Evolutionary conservation across 2,797 vertebrate species (phyloP).

Genomic region (Pangasius larnaudii): DNA sequence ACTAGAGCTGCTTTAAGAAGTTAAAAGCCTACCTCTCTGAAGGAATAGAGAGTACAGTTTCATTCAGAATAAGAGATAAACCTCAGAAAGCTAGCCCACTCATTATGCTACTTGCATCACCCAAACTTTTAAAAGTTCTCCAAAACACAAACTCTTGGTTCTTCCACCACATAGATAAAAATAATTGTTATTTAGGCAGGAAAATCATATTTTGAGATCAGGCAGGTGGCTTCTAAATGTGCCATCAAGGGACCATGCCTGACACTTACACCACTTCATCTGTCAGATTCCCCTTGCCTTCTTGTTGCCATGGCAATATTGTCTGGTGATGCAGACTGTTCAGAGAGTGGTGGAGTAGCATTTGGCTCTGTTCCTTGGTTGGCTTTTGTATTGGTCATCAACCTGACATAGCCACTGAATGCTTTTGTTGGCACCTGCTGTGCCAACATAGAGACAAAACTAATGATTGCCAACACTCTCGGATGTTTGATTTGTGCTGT

Average conservation of each 20-base stretch:
- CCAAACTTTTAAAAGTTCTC: neutral
- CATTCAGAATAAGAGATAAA: neutral
- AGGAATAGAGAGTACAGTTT: neutral
- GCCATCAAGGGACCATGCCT: constrained; percentile 23
- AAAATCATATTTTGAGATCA: constrained; percentile 21
- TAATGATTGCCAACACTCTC: neutral
- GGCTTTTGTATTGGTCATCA: constrained; percentile 29
- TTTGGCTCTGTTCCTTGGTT: constrained; percentile 21
- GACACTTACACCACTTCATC: constrained; percentile 45
- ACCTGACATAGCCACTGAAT: constrained; percentile 18
- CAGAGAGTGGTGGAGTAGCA: neutral
- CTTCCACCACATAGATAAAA: neutral
- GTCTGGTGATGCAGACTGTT: constrained; percentile 44
- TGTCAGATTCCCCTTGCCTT: constrained; percentile 35
- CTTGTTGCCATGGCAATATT: constrained; percentile 58
- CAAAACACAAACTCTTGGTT: neutral
- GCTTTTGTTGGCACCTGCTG: constrained; percentile 13
- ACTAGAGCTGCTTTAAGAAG: neutral
- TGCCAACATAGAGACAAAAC: neutral
- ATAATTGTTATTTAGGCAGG: constrained; percentile 9
- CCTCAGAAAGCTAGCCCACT: neutral
- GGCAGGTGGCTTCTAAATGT: constrained; percentile 29
- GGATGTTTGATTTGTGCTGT: neutral
- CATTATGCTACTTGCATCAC: neutral
- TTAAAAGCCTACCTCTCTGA: neutral